These are phyloP conservation scores for Oryzaephilus surinamensis DNA, from an alignment of 1,140 invertebrate genomes.

Conservation along the genomic window DNA sequence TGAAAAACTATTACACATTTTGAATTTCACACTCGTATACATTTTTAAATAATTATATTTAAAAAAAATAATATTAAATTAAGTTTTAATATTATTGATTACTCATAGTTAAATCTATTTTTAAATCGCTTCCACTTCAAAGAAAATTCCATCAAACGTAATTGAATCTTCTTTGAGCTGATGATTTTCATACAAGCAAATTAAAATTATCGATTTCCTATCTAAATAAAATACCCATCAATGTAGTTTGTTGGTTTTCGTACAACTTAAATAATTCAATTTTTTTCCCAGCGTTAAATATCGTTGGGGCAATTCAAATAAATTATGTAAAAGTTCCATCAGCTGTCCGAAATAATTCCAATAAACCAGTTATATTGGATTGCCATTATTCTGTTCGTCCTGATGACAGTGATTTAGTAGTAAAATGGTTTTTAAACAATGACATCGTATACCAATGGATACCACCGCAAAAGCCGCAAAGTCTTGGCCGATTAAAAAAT, in stretches of 20 bases:
- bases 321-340: slow-evolving; percentile 46
- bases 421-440: slow-evolving; percentile 58
- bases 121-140: too few relatives aligned
- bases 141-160: too few relatives aligned
- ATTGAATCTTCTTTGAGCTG: too few relatives aligned
- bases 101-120: too few relatives aligned
- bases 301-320: slow-evolving; percentile 38
- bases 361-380: slow-evolving; percentile 48
- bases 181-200: too few relatives aligned
- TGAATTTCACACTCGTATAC: too few relatives aligned
- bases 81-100: too few relatives aligned
- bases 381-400: slow-evolving; percentile 50
- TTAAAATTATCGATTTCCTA: too few relatives aligned
- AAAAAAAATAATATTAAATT: too few relatives aligned
- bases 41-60: too few relatives aligned
- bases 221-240: too few relatives aligned
- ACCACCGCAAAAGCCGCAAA: slow-evolving; percentile 42
- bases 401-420: slow-evolving; percentile 45
- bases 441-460: slow-evolving; percentile 61
- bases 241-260: slow-evolving; percentile 2
- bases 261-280: neutral
- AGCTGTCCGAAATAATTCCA: slow-evolving; percentile 46
- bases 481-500: slow-evolving; percentile 39
- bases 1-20: too few relatives aligned
- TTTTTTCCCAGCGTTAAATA: slow-evolving; percentile 8